Base-by-base conservation (phyloP, 2,113 vertebrate species). In the Callipepla californica region DNA sequence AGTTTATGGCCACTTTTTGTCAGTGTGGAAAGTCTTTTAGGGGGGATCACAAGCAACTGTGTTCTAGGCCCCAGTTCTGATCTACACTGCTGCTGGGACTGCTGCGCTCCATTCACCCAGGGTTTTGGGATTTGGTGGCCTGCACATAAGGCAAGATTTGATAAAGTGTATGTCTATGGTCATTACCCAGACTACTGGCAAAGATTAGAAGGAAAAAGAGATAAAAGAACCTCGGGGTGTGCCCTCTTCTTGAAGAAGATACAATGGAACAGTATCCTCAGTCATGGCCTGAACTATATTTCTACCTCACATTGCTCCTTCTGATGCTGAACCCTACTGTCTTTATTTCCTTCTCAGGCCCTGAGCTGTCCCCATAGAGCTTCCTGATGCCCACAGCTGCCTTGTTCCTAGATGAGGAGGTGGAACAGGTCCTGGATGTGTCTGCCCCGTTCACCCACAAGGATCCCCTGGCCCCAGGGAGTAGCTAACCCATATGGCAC, bases 21-120 rank as follows among this genome's bases (percentile, higher is more conserved):
- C 38, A 65, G 70, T 82, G 14, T 13, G 19, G 28, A 34, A 72
- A 32, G 44, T 36, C 6, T 67, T 84, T 74, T 42, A 40, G 18
- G 19, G 67, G 13, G 11, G 38, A 59, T 53, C 65, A 30, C 34
- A 36, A 32, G 11, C 1, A 6, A 16, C 8, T 1, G 1, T 40
- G 28, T 34, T 26, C 32, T 51, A 21, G 44, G 13, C 17, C 20
- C 14, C 44, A 47, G 7, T 6, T 75, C 28, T 14, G 9, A 25
- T 13, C 16, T 51, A 6, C 22, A 45, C 7, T 1, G 0, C 15
- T 0, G 1, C 32, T 3, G 3, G 13, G 9, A 4, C 7, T 0
- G 6, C 28, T 65, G 53, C 6, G 7, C 3, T 4, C 38, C 22
- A 18, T 53, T 55, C 51, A 55, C 53, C 11, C 28, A 55, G 16